Evolutionary conservation across 2,888 invertebrate species (phyloP).

Genomic region (Auanema sp.): DNA sequence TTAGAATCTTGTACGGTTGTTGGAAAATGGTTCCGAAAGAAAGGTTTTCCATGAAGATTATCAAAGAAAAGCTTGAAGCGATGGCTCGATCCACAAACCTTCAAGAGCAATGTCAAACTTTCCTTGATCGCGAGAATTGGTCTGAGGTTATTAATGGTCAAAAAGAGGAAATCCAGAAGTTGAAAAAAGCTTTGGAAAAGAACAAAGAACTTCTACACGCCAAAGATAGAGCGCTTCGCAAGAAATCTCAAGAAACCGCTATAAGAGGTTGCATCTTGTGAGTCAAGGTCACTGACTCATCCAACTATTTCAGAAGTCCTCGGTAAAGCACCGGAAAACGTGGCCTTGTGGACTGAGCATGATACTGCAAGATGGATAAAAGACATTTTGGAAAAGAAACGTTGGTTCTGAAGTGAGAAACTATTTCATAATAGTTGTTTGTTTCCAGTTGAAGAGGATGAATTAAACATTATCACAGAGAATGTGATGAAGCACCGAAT

Average conservation of each 20-base stretch:
- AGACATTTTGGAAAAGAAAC: conserved; percentile 25
- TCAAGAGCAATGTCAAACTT: conserved; percentile 45
- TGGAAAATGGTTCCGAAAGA: conserved; percentile 53
- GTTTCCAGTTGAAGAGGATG: conserved; percentile 11
- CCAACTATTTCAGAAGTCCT: conserved; percentile 8
- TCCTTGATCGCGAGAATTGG: conserved; percentile 51
- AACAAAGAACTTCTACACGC: conserved; percentile 46
- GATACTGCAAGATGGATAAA: conserved; percentile 50
- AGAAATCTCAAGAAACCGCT: conserved; percentile 29
- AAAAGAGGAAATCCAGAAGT: conserved; percentile 35
- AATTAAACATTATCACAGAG: not conserved
- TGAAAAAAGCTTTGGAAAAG: conserved; percentile 43
- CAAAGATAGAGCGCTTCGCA: conserved; percentile 43
- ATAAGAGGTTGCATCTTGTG: no score
- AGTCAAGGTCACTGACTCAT: no score
- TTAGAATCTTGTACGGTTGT: conserved; percentile 46
- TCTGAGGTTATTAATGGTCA: conserved; percentile 47
- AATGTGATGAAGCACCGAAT: not conserved
- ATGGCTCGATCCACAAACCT: conserved; percentile 29
- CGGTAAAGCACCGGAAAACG: conserved; percentile 34
- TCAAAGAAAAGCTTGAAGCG: conserved; percentile 25
- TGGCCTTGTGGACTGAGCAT: conserved; percentile 50
- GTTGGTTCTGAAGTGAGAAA: conserved; percentile 14
- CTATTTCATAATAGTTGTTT: not conserved
- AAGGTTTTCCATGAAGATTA: conserved; percentile 39